Conservation (phyloP, 2,888 invertebrate species). For the Octonoba sinensis region DNA sequence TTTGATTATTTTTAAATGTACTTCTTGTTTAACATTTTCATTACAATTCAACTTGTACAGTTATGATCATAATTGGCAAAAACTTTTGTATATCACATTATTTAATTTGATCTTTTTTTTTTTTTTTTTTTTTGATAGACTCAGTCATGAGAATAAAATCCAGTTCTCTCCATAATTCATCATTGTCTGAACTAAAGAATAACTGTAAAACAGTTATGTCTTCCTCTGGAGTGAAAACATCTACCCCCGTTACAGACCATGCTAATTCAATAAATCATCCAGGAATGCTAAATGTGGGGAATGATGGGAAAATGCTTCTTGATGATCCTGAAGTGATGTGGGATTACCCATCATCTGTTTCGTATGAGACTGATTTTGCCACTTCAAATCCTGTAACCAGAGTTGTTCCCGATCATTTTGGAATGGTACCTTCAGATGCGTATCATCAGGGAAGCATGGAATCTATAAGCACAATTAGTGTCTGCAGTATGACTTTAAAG, state of each 20-base stretch:
- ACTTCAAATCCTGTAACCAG: constrained; percentile 70
- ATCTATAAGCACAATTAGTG: constrained; percentile 56
- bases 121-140: too few species aligned
- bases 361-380: constrained; percentile 71
- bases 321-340: constrained; percentile 57
- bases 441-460: constrained; percentile 18
- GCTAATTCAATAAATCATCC: neutral
- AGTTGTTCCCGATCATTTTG: constrained; percentile 66
- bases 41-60: too few species aligned
- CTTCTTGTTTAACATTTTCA: too few species aligned
- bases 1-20: too few species aligned
- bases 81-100: too few species aligned
- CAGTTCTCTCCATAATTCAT: too few species aligned
- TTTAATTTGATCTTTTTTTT: too few species aligned
- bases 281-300: neutral
- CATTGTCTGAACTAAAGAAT: too few species aligned
- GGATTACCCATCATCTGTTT: constrained; percentile 67
- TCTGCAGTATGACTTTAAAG: constrained; percentile 38
- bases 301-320: constrained; percentile 38
- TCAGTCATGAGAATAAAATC: too few species aligned
- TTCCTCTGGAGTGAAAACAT: constrained; percentile 31
- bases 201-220: neutral
- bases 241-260: constrained; percentile 28
- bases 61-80: too few species aligned
- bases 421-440: neutral